Evolutionary conservation across 2,113 vertebrate genomes (phyloP).

Genomic region (Asarcornis scutulata): DNA sequence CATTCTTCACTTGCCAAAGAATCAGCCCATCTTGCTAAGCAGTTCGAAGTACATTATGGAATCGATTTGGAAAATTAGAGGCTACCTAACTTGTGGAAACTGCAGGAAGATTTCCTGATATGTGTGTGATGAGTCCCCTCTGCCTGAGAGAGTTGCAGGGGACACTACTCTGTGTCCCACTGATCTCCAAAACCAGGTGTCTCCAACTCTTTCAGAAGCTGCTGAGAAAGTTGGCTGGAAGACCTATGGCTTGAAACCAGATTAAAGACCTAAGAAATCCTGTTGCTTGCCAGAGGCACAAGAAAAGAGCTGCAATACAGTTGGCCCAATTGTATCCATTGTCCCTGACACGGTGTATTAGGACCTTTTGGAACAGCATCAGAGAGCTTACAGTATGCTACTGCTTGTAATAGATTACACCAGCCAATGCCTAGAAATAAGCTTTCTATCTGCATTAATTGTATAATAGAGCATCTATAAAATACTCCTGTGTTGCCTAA

Average conservation of each 20-base stretch:
- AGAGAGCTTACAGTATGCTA: not conserved
- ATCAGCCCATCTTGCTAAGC: not conserved
- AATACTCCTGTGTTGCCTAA: not conserved
- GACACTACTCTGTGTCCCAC: not conserved
- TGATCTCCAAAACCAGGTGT: not conserved
- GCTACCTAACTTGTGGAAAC: not conserved
- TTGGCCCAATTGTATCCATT: not conserved
- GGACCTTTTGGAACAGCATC: constrained; percentile 24
- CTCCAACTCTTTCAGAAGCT: not conserved
- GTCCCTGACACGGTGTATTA: not conserved
- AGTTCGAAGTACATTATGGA: not conserved
- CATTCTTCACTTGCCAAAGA: rapidly evolving
- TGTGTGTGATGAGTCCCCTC: not conserved
- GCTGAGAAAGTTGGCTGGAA: not conserved
- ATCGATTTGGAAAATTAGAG: not conserved
- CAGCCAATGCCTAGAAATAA: not conserved
- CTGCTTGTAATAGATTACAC: not conserved
- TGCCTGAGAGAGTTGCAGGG: not conserved
- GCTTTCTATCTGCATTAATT: not conserved
- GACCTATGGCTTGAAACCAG: not conserved
- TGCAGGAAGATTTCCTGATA: not conserved
- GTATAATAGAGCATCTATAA: not conserved
- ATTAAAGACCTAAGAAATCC: constrained; percentile 7
- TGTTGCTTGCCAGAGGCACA: not conserved
- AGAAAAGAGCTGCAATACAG: not conserved